Evolutionary conservation across 2,888 invertebrate genomes (phyloP).

Genomic region (Eupithecia pulchellata): DNA sequence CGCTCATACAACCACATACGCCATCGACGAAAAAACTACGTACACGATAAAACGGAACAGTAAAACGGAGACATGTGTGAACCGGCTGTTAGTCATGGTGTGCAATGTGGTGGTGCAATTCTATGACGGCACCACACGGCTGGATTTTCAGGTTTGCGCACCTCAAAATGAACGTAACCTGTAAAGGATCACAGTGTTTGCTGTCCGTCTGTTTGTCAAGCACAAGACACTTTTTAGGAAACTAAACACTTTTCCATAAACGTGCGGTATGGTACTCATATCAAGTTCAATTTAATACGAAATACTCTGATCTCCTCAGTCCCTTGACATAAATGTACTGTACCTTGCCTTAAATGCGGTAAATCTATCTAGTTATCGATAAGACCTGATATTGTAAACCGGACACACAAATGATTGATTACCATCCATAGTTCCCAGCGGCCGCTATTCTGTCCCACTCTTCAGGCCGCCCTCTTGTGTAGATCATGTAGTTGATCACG

Average conservation of each 20-base stretch:
- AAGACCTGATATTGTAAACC: neutral
- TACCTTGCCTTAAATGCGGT: neutral
- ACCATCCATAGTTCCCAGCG: conserved; percentile 89
- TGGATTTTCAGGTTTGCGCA: no score
- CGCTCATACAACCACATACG: no score
- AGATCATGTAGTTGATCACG: conserved; percentile 93
- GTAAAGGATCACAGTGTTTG: neutral
- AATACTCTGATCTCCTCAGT: neutral
- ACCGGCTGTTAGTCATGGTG: no score
- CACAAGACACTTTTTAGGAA: neutral
- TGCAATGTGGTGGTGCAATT: no score
- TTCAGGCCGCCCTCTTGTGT: conserved; percentile 89
- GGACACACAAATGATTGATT: neutral
- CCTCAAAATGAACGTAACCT: no score
- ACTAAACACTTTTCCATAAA: neutral
- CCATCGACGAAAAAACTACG: no score
- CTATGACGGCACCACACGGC: no score
- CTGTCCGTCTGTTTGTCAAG: neutral
- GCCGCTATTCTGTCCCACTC: conserved; percentile 89
- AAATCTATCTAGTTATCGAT: neutral
- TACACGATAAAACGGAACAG: no score
- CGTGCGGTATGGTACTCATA: neutral
- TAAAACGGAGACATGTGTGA: no score
- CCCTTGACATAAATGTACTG: neutral
- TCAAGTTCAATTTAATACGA: neutral